phyloP scores from a whole-genome alignment of 2,113 vertebrate species.

The Cacatua alba region DNA sequence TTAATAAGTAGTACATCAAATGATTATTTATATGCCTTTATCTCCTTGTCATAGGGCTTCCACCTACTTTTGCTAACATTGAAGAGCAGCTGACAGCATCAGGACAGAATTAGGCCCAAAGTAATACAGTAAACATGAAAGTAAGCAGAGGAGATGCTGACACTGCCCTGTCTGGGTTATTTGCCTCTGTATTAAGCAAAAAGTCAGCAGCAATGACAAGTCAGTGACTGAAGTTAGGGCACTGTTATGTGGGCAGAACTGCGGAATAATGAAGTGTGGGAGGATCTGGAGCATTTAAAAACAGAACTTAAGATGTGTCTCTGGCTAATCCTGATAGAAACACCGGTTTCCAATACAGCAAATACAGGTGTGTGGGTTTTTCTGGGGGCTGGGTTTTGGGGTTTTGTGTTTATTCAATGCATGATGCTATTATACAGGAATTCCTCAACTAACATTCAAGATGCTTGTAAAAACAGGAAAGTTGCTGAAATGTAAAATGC shows the following conservation, averaged over 20 bases:
- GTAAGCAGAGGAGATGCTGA: background rate
- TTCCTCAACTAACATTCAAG: background rate
- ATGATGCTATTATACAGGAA: background rate
- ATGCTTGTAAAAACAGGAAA: background rate
- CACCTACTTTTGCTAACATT: background rate
- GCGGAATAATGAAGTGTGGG: background rate
- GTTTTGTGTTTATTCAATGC: background rate
- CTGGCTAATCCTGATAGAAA: background rate
- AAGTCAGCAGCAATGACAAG: background rate
- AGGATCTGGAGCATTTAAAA: background rate
- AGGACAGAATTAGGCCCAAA: background rate
- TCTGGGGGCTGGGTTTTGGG: too few species aligned
- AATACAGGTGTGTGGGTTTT: background rate
- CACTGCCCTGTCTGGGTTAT: background rate
- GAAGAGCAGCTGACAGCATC: background rate
- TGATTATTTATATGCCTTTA: background rate
- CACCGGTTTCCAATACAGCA: background rate
- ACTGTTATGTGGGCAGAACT: background rate
- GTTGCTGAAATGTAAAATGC: background rate
- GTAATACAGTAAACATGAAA: background rate
- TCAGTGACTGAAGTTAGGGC: background rate
- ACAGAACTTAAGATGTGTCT: background rate
- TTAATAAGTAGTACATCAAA: background rate
- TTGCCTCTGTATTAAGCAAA: background rate
- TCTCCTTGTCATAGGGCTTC: background rate